A percentile compares a stretch with the other conserved stretches of the same genome.
These are phyloP conservation scores for Crotalus viridis DNA, from an alignment of 2,113 vertebrate genomes.

Conservation along the genomic window DNA sequence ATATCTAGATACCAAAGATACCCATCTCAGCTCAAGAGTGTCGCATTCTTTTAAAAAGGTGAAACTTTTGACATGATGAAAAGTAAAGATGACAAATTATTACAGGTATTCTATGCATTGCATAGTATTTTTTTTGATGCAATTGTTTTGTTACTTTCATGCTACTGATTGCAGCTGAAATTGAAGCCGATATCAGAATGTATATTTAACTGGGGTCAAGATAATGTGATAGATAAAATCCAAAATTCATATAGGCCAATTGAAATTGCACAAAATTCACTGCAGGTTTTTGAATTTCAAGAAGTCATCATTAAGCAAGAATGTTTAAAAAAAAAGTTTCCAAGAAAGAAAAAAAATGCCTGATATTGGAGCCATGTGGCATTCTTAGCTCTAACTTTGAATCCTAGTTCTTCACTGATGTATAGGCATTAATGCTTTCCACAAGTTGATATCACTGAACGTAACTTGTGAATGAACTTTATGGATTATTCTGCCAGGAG, in stretches of 20 bases:
- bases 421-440: neutral
- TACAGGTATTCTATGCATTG: conserved; percentile 27
- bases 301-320: neutral
- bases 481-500: neutral
- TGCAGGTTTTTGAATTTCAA: neutral
- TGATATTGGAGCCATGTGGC: neutral
- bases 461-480: neutral
- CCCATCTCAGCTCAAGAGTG: conserved; percentile 4
- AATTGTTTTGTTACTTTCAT: conserved; percentile 57
- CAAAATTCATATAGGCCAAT: neutral
- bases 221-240: neutral
- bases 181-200: conserved; percentile 48
- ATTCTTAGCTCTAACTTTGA: neutral
- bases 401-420: neutral
- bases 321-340: neutral
- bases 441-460: neutral
- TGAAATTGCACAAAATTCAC: neutral
- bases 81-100: conserved; percentile 58
- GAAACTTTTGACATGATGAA: conserved; percentile 51
- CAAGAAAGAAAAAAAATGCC: neutral
- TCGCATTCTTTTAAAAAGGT: neutral
- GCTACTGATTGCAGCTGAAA: conserved; percentile 59
- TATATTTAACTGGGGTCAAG: neutral
- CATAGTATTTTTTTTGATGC: conserved; percentile 36
- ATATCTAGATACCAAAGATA: conserved; percentile 30